Conservation (phyloP, 2,888 invertebrate species). For the Xylota segnis region DNA sequence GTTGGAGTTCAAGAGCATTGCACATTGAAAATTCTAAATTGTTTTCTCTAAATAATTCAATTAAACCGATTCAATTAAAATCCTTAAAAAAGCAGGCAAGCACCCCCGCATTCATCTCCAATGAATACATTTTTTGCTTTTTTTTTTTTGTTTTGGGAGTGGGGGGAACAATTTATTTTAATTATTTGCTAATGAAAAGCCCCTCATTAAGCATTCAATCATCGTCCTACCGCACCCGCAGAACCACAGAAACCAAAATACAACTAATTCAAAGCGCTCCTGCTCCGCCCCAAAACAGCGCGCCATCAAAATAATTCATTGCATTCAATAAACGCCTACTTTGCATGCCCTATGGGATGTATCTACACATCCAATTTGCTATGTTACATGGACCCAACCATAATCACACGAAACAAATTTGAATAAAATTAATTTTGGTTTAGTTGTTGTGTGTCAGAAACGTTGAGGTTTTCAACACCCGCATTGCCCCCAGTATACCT, state of each 20-base stretch:
- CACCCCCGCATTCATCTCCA: conserved; percentile 31
- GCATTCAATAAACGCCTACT: conserved; percentile 46
- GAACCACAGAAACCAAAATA: conserved; percentile 67
- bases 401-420: conserved; percentile 73
- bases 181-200: conserved; percentile 74
- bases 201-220: conserved; percentile 73
- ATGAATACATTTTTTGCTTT: conserved; percentile 24
- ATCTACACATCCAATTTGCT: conserved; percentile 68
- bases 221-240: conserved; percentile 60
- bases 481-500: not conserved
- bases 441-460: conserved; percentile 72
- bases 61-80: conserved; percentile 14
- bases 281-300: not conserved
- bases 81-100: not conserved
- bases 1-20: too few relatives aligned
- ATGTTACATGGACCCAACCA: conserved; percentile 61
- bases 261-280: conserved; percentile 71
- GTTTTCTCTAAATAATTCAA: conserved; percentile 19
- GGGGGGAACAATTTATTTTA: conserved; percentile 61
- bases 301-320: conserved; percentile 63
- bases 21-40: not conserved
- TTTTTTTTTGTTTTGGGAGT: not conserved
- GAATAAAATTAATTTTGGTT: conserved; percentile 78
- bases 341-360: conserved; percentile 41
- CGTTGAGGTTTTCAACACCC: conserved; percentile 64